A percentile compares a stretch with the other conserved stretches of the same genome.
Conservation (phyloP, 2,888 invertebrate genomes). For the Leptothorax acervorum region DNA sequence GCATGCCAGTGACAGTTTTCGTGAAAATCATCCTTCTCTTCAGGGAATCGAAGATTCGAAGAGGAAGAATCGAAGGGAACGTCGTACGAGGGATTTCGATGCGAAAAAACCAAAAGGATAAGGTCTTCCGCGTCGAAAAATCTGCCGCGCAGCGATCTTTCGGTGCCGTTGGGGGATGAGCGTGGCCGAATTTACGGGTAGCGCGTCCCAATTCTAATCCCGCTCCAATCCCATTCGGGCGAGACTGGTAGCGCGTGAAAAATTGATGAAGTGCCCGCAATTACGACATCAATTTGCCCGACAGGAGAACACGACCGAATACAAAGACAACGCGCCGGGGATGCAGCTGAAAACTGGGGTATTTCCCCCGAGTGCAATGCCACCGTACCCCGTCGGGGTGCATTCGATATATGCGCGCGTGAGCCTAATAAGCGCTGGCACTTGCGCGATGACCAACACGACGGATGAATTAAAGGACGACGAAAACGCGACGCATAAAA, state of each 20-base stretch:
- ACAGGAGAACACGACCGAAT: slow-evolving; percentile 36
- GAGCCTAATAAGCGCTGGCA: slow-evolving; percentile 26
- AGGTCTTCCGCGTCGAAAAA: neutral
- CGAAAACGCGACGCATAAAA: neutral
- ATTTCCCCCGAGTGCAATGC: slow-evolving; percentile 77
- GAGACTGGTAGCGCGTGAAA: slow-evolving; percentile 60
- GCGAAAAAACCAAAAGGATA: neutral
- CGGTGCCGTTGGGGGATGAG: neutral
- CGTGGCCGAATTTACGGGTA: slow-evolving; percentile 19
- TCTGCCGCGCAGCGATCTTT: slow-evolving; percentile 4
- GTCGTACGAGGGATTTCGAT: neutral
- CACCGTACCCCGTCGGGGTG: slow-evolving; percentile 27
- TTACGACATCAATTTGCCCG: slow-evolving; percentile 68
- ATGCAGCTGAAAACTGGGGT: slow-evolving; percentile 63
- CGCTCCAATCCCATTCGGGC: slow-evolving; percentile 56
- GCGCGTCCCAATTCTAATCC: slow-evolving; percentile 55
- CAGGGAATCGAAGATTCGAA: neutral
- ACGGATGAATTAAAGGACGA: slow-evolving; percentile 50
- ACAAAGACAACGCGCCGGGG: slow-evolving; percentile 53
- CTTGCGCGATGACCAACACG: slow-evolving; percentile 36
- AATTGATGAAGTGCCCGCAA: slow-evolving; percentile 70
- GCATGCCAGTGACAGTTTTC: slow-evolving; percentile 11
- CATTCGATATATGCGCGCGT: slow-evolving; percentile 26
- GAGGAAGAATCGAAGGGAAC: neutral
- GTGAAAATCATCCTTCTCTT: neutral